Percentiles rank a stretch among this genome's conserved stretches.
These are phyloP conservation scores for Daphoenositta chrysoptera DNA, from an alignment of 2,113 vertebrate species.

Conservation along the genomic window DNA sequence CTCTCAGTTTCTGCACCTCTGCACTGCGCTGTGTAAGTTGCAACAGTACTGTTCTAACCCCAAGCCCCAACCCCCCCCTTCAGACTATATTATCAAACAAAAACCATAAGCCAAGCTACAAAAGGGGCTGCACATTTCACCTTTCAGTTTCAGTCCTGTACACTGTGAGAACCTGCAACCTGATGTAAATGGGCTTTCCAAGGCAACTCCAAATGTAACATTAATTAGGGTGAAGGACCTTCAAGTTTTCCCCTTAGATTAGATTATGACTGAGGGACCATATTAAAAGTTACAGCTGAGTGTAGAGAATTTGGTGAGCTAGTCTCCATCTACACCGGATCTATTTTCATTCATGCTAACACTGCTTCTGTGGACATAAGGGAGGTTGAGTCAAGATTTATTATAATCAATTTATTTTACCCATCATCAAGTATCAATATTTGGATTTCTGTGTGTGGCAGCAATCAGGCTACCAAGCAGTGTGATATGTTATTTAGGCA, in stretches of 20 bases:
- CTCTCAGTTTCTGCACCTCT: background rate
- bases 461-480: background rate
- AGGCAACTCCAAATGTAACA: background rate
- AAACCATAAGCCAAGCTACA: background rate
- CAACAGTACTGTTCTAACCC: background rate
- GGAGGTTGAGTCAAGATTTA: background rate
- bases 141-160: background rate
- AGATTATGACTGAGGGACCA: background rate
- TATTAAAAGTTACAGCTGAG: background rate
- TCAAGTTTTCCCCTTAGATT: background rate
- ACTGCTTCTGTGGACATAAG: background rate
- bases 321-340: background rate
- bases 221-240: background rate
- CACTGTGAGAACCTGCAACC: background rate
- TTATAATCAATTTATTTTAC: background rate
- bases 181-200: background rate
- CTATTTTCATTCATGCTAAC: background rate
- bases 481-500: background rate
- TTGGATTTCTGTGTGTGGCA: background rate
- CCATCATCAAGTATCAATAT: background rate
- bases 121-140: background rate
- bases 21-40: background rate
- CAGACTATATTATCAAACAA: background rate
- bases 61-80: rapidly evolving
- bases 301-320: background rate